Percentiles rank a stretch among this genome's conserved stretches.
Conservation (phyloP, 2,113 vertebrate species). For the Nibea albiflora region DNA sequence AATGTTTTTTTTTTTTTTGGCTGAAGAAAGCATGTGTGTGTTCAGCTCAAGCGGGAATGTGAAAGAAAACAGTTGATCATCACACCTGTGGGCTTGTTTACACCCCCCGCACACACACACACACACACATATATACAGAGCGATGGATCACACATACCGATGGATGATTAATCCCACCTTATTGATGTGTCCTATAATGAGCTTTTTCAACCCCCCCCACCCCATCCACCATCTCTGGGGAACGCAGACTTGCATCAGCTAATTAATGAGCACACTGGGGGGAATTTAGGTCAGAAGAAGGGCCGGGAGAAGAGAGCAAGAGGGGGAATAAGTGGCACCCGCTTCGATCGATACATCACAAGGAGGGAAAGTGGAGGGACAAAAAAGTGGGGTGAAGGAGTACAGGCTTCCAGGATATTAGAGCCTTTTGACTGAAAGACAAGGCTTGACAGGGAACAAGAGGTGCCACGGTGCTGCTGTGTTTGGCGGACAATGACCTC, state of each 20-base stretch:
- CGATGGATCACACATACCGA: conserved; percentile 12
- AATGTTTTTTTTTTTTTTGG: not conserved
- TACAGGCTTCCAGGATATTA: conserved; percentile 49
- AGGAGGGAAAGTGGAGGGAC: conserved; percentile 13
- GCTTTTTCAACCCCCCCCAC: conserved; percentile 50
- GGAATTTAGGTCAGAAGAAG: conserved; percentile 63
- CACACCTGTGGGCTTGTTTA: conserved; percentile 36
- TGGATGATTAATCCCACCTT: conserved; percentile 56
- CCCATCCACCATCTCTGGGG: conserved; percentile 21
- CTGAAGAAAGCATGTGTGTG: not conserved
- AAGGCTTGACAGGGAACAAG: conserved; percentile 33
- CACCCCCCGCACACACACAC: not conserved
- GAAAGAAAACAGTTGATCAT: conserved; percentile 24
- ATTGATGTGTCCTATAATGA: conserved; percentile 70
- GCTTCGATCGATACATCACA: conserved; percentile 62
- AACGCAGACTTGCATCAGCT: conserved; percentile 51
- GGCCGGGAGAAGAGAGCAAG: conserved; percentile 28
- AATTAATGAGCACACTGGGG: conserved; percentile 70
- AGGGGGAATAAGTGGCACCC: conserved; percentile 35
- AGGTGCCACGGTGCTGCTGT: conserved; percentile 2
- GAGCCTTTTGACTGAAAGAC: conserved; percentile 39
- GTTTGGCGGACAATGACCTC: conserved; percentile 35
- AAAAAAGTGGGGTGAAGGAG: conserved; percentile 45
- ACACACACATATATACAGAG: not conserved
- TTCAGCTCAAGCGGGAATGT: not conserved